phyloP scores from a whole-genome alignment of 2,113 vertebrate species.

The Rattus norvegicus region DNA sequence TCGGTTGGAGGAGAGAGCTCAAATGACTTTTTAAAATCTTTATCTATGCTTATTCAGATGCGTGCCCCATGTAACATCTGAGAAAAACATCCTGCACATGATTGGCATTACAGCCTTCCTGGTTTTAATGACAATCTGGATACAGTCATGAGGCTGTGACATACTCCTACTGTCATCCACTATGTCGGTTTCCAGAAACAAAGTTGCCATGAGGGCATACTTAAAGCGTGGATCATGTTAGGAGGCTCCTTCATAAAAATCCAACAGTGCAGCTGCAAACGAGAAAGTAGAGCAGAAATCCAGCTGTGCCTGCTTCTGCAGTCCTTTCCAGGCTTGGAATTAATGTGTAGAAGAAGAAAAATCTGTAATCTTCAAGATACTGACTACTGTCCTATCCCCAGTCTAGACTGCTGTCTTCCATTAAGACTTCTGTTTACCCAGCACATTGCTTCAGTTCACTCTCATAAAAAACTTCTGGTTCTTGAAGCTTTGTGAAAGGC shows the following conservation, averaged over 20 bases:
- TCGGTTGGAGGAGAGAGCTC: background rate
- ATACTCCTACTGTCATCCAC: background rate
- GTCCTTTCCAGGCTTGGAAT: background rate
- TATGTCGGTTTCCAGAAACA: constrained; percentile 22
- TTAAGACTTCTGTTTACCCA: background rate
- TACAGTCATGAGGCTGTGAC: background rate
- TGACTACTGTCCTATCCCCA: background rate
- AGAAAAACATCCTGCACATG: background rate
- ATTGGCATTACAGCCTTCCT: background rate
- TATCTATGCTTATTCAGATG: background rate
- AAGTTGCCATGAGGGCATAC: background rate
- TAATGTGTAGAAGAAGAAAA: background rate
- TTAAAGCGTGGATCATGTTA: background rate
- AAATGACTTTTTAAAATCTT: background rate
- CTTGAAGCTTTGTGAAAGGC: background rate
- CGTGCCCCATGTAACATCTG: background rate
- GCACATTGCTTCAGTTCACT: background rate
- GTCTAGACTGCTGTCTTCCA: background rate
- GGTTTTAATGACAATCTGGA: background rate
- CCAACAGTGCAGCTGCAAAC: background rate
- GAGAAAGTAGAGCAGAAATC: constrained; percentile 19
- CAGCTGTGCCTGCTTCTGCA: background rate
- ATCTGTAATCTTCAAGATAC: background rate
- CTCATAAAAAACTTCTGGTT: background rate
- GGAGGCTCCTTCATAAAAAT: background rate